A percentile compares a stretch with the other conserved stretches of the same genome.
Conservation (phyloP, 2,888 invertebrate species). For the Globia sparganii region DNA sequence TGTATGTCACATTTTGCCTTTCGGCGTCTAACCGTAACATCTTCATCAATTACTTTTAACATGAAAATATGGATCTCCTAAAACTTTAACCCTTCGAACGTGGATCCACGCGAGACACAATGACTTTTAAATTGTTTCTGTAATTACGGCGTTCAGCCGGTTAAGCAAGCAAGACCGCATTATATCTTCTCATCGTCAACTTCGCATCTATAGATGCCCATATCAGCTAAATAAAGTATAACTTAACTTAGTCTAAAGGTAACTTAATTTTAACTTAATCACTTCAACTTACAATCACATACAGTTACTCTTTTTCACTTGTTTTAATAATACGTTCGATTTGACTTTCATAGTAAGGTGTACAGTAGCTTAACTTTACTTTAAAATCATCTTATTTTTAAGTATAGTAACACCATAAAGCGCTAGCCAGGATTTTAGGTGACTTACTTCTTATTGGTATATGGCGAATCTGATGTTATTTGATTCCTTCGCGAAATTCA, state of each 20-base stretch:
- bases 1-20: background rate
- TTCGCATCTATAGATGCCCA: constrained; percentile 31
- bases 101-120: background rate
- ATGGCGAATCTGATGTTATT: background rate
- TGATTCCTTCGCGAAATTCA: no score
- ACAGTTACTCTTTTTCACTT: constrained; percentile 44
- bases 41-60: background rate
- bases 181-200: background rate
- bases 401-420: background rate
- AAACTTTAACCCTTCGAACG: background rate
- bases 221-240: constrained; percentile 1
- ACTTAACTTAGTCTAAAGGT: constrained; percentile 57
- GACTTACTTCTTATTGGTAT: background rate
- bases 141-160: background rate
- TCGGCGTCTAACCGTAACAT: background rate
- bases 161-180: background rate
- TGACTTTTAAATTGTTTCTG: background rate
- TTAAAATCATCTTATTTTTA: background rate
- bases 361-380: constrained; percentile 33
- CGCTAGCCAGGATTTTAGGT: background rate
- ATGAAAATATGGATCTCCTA: background rate
- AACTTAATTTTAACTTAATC: constrained; percentile 62
- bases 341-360: constrained; percentile 18
- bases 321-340: constrained; percentile 39
- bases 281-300: constrained; percentile 57